Conservation (phyloP, 2,888 invertebrate genomes). For the Euplagia quadripunctaria region DNA sequence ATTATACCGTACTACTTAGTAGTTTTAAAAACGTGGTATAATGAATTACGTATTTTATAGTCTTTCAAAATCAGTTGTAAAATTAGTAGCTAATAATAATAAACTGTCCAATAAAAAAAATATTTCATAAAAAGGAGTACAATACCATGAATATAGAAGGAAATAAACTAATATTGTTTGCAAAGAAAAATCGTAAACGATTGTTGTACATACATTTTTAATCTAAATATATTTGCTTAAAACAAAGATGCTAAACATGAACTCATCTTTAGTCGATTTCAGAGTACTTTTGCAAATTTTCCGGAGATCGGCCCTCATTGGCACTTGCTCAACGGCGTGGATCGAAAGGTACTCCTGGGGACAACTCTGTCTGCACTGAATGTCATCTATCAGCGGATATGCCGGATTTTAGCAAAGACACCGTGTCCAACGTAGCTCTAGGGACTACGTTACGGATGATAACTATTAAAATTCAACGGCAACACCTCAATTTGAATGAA, state of each 20-base stretch:
- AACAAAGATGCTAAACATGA: constrained; percentile 1
- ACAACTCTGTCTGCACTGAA: constrained; percentile 81
- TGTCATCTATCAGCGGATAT: constrained; percentile 79
- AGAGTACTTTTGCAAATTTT: constrained; percentile 65
- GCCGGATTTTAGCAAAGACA: constrained; percentile 73
- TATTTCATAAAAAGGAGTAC: too few species aligned
- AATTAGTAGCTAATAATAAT: too few species aligned
- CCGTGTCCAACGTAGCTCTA: constrained; percentile 71
- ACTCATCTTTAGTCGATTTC: constrained; percentile 36
- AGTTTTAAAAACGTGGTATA: too few species aligned
- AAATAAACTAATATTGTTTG: too few species aligned
- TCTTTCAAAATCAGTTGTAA: too few species aligned
- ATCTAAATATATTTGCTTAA: background rate
- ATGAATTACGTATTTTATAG: too few species aligned
- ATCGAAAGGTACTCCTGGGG: constrained; percentile 80
- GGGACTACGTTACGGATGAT: constrained; percentile 68
- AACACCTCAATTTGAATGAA: constrained; percentile 38
- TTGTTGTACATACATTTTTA: background rate
- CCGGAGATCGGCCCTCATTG: constrained; percentile 75
- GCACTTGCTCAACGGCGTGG: constrained; percentile 80
- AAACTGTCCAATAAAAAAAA: too few species aligned
- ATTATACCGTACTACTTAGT: too few species aligned
- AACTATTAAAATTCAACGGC: constrained; percentile 59
- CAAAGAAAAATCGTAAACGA: background rate
- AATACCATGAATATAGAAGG: too few species aligned